These are phyloP conservation scores for Semnornis frantzii DNA, from an alignment of 2,113 vertebrate genomes.

Conservation along the genomic window DNA sequence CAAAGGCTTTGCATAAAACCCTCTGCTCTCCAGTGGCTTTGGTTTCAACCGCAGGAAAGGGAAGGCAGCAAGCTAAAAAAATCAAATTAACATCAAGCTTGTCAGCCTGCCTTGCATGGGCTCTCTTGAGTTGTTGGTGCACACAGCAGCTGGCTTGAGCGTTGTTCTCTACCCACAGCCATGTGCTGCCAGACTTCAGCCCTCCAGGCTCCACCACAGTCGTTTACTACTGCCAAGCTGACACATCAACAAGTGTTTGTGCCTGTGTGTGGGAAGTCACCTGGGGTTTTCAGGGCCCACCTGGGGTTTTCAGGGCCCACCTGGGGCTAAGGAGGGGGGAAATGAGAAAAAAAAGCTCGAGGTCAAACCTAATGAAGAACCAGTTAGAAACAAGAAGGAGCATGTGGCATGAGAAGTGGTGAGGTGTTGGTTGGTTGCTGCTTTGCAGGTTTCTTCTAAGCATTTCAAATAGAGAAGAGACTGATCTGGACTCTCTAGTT, in stretches of 20 bases:
- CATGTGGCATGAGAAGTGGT: rapidly evolving
- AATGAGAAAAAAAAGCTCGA: neutral
- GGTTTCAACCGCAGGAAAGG: neutral
- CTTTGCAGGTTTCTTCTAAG: neutral
- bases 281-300: neutral
- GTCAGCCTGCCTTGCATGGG: neutral
- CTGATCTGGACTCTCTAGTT: neutral
- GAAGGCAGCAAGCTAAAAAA: neutral
- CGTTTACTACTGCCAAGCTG: rapidly evolving
- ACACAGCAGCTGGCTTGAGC: neutral
- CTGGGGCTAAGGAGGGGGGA: neutral
- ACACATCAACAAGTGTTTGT: neutral
- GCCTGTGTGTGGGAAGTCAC: neutral
- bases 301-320: neutral
- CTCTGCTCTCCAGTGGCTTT: neutral
- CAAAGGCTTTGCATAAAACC: neutral
- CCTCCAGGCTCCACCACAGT: rapidly evolving
- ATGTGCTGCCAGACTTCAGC: rapidly evolving
- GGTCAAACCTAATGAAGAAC: neutral
- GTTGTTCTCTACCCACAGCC: neutral
- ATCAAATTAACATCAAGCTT: neutral
- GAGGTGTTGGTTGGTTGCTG: neutral
- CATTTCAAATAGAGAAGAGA: neutral
- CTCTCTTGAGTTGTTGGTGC: neutral
- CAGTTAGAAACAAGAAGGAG: neutral